These are phyloP conservation scores for Jaculus jaculus DNA, from an alignment of 2,113 vertebrate species.

Conservation along the genomic window DNA sequence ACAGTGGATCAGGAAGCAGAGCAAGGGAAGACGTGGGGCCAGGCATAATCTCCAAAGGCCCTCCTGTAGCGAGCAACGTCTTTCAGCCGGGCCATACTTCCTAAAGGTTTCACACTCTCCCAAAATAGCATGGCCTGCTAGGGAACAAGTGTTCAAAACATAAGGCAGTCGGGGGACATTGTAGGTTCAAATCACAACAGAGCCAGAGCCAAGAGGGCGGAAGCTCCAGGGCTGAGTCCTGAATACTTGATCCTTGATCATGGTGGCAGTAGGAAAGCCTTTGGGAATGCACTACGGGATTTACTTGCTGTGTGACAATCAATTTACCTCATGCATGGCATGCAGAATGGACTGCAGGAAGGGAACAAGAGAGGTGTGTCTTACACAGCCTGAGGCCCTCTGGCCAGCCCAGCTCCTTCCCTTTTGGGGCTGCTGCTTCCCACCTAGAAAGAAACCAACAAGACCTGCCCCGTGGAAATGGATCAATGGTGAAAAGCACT, in stretches of 20 bases:
- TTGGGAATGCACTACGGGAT: not conserved
- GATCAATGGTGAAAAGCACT: too few species aligned
- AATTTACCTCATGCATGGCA: not conserved
- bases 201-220: too few species aligned
- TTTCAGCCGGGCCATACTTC: not conserved
- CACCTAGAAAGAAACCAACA: not conserved
- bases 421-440: not conserved
- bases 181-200: not conserved
- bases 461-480: not conserved
- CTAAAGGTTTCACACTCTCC: not conserved
- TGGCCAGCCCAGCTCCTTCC: not conserved
- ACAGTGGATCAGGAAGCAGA: not conserved
- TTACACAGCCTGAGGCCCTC: fast-evolving
- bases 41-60: not conserved
- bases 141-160: not conserved
- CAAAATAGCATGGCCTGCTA: not conserved
- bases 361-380: fast-evolving
- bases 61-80: too few species aligned
- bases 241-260: not conserved
- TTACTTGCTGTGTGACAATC: not conserved
- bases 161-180: too few species aligned
- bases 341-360: not conserved
- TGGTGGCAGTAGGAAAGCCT: not conserved
- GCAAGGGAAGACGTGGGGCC: not conserved
- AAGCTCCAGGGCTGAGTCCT: not conserved